Evolutionary conservation across 2,113 vertebrate genomes (phyloP), one percentile per base, ranked within the genome.

Genomic region (Python bivittatus): DNA sequence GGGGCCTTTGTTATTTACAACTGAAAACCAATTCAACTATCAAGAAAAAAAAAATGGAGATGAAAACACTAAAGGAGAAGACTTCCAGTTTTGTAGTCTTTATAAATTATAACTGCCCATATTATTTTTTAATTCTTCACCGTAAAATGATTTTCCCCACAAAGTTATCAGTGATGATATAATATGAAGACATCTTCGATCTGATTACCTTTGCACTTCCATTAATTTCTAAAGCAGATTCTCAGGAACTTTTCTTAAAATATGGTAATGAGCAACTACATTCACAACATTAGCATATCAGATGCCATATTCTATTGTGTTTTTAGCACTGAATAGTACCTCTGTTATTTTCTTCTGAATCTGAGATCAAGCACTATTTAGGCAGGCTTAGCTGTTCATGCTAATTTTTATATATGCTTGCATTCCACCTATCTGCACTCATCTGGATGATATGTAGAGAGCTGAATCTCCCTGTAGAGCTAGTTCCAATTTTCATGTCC

Each of bases 401-500:
- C 29, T 94, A 93, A 89, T 53, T 94, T 93, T 79, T 3, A 0
- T 64, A 0, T 60, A 91, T 7, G 4, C 15, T 0, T 25, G 1
- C 11, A 61, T 38, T 6, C 11, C 3, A 53, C 29, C 84, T 85
- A 56, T 52, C 89, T 58, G 57, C n/a, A 88, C 52, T 88, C 57
- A 93, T 94, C 91, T 0, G 0, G 88, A 48, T 93, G 92, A 94
- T 89, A 94, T 72, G 94, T 0, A 95, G 93, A 95, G 83, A 94
- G 91, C 2, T 95, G 61, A 94, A 93, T 91, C 90, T 94, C 95
- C 88, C 90, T 85, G 23, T 88, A 94, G 93, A 95, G 87, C 29
- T 60, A 91, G 10, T 89, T 95, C 83, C 33, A 91, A 92, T 96
- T 91, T 94, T 95, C 96, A 93, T 89, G 88, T 93, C 93, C 94